phyloP scores from a whole-genome alignment of 2,888 invertebrate species.

The Sipha maydis region DNA sequence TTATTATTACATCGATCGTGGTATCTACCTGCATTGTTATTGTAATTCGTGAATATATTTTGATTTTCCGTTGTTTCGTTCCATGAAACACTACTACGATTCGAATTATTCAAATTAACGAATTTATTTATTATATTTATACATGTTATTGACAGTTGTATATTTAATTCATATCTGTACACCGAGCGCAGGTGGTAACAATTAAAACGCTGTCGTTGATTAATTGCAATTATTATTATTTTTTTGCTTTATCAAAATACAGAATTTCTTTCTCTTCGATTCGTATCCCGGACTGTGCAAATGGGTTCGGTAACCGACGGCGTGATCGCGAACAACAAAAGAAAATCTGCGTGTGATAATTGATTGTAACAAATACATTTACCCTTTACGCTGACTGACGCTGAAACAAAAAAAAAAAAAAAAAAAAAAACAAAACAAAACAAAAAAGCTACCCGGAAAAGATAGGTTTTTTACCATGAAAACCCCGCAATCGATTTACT shows the following conservation, averaged over 20 bases:
- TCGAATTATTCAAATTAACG: no score
- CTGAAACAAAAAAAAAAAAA: background rate
- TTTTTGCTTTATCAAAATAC: background rate
- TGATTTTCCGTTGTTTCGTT: no score
- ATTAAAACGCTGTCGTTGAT: background rate
- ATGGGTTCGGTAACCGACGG: constrained; percentile 11
- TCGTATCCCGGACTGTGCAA: background rate
- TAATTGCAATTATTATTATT: background rate
- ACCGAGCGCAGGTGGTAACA: background rate
- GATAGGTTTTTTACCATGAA: background rate
- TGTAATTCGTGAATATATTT: no score
- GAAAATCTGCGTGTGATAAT: constrained; percentile 43
- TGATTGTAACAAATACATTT: constrained; percentile 41
- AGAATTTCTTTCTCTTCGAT: background rate
- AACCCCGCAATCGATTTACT: background rate
- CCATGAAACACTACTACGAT: no score
- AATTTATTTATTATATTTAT: no score
- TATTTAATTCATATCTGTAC: background rate
- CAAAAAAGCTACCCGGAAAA: background rate
- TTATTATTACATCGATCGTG: no score
- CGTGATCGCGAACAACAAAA: constrained; percentile 31
- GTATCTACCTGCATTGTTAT: no score
- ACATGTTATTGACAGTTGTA: no score
- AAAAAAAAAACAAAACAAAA: constrained; percentile 23
- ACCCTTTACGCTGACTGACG: background rate